phyloP scores from a whole-genome alignment of 2,113 vertebrate species.

The Menidia beryllina region DNA sequence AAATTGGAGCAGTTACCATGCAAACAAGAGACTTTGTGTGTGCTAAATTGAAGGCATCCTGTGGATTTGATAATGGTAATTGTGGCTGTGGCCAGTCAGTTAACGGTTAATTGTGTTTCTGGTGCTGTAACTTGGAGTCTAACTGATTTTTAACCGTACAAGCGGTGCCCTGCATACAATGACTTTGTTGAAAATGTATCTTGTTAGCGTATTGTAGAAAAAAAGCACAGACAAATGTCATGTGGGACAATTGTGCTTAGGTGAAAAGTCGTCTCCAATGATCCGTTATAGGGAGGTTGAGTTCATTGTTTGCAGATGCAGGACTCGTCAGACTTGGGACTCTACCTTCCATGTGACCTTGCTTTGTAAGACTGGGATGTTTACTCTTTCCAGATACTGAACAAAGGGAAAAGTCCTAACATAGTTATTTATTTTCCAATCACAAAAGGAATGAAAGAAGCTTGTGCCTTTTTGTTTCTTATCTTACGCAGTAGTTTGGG shows the following conservation, averaged over 20 bases:
- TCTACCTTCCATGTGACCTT: slow-evolving; percentile 53
- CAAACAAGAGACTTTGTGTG: slow-evolving; percentile 67
- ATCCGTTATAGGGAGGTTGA: slow-evolving; percentile 58
- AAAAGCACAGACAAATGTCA: slow-evolving; percentile 30
- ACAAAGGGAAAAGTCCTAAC: slow-evolving; percentile 37
- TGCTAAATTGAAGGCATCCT: slow-evolving; percentile 61
- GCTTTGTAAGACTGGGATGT: slow-evolving; percentile 53
- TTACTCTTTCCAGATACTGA: slow-evolving; percentile 53
- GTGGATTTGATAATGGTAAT: slow-evolving; percentile 58
- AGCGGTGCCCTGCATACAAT: slow-evolving; percentile 48
- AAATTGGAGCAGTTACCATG: slow-evolving; percentile 56
- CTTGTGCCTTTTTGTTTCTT: slow-evolving; percentile 18
- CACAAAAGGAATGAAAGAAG: slow-evolving; percentile 13
- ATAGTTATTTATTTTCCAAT: slow-evolving; percentile 48
- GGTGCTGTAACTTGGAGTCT: slow-evolving; percentile 25
- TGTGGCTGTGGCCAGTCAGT: slow-evolving; percentile 47
- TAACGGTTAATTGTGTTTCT: slow-evolving; percentile 56
- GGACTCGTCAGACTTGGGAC: slow-evolving; percentile 50
- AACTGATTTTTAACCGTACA: slow-evolving; percentile 43
- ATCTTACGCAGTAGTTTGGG: slow-evolving; percentile 55
- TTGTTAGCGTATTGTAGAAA: slow-evolving; percentile 48
- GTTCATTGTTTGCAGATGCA: slow-evolving; percentile 63
- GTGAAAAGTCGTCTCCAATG: slow-evolving; percentile 43
- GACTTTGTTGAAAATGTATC: slow-evolving; percentile 46
- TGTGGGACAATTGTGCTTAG: slow-evolving; percentile 54